Evolutionary conservation across 2,797 vertebrate species (phyloP), one percentile per base, ranked within the genome.

Genomic region (Halcyon leucocephala): DNA sequence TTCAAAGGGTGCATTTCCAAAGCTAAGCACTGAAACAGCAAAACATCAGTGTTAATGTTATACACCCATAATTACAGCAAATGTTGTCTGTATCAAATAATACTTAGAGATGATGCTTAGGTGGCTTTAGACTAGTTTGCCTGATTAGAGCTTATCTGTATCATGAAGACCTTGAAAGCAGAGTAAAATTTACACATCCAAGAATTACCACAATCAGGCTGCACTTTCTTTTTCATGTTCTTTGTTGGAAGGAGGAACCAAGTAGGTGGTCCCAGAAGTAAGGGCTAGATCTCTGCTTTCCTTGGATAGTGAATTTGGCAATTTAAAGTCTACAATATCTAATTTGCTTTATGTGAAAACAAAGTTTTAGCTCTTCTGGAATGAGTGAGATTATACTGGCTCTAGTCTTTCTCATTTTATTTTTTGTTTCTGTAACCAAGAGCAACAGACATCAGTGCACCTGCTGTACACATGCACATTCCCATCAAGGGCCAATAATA

Each of bases 371-470:
- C 9, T 92, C 33, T 77, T 77, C 90, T 95, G 91, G 80, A 97
- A 86, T 70, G 44, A 95, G 15, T 77, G 81, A 95, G 86, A 70
- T 95, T 97, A 90, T 73, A 64, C 77, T 95, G 82, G 93, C 88
- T 92, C 44, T 64, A 37, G 54, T 9, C 13, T 95, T 94, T 82
- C 60, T 58, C n/a, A 64, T 90, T 94, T 88, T 94, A 79, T 61
- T 3, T 70, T 93, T 78, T 72, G 35, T 86, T 94, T 93, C 71
- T 89, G 87, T 93, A 73, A 80, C 94, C 89, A 90, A 85, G 70
- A 91, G 77, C 82, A 93, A 95, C 65, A 86, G 72, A 91, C 7
- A 1, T 60, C 87, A 57, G 39, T 76, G 73, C 91, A 96, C 95
- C 96, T 95, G 91, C 66, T 82, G 42, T 42, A 82, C 70, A 79